phyloP scores from a whole-genome alignment of 2,888 invertebrate genomes.

The Oasisia sp. region DNA sequence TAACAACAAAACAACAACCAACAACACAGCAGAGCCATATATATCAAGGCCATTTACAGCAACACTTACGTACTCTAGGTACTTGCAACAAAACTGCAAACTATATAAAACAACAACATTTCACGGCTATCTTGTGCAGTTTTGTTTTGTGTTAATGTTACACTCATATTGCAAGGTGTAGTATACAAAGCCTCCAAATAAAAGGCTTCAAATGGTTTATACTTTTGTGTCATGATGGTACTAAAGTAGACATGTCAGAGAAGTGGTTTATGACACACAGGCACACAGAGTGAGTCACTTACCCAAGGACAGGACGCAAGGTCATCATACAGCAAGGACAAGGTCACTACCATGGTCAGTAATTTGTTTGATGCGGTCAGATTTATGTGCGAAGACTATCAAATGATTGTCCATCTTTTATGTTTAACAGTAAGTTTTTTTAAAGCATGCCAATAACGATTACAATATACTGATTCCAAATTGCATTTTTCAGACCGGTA shows the following conservation, averaged over 20 bases:
- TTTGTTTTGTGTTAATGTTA: background rate
- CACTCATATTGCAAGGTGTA: background rate
- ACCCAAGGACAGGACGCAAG: background rate
- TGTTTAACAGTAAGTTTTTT: too few species aligned
- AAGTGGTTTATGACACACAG: background rate
- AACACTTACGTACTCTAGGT: too few species aligned
- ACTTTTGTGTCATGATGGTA: background rate
- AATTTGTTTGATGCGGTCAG: background rate
- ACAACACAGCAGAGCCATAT: too few species aligned
- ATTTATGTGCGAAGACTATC: background rate
- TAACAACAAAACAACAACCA: too few species aligned
- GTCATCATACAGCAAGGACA: background rate
- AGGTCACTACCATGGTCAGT: background rate
- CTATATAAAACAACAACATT: too few species aligned
- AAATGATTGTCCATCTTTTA: too few species aligned
- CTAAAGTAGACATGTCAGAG: background rate
- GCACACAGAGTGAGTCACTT: background rate
- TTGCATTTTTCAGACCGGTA: too few species aligned
- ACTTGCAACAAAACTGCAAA: too few species aligned
- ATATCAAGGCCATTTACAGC: too few species aligned
- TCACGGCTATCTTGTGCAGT: background rate
- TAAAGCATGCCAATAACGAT: too few species aligned
- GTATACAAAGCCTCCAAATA: background rate
- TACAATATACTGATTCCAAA: too few species aligned
- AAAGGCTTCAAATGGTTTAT: background rate